These are phyloP conservation scores for Thymelicus lineola DNA, from an alignment of 2,888 invertebrate species.

Conservation along the genomic window DNA sequence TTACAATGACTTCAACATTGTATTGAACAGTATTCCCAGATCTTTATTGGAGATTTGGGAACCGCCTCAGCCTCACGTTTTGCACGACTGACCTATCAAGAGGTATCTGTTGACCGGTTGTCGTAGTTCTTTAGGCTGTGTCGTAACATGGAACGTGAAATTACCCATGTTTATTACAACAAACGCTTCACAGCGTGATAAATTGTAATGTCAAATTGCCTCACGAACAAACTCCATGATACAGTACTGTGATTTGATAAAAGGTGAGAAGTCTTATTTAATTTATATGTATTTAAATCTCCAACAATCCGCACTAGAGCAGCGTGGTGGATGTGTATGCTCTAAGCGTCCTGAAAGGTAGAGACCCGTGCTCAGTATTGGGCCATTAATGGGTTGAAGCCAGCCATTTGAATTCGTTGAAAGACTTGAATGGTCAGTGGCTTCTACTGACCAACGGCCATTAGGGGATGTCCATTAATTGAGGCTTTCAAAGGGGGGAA, in stretches of 20 bases:
- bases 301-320: no score
- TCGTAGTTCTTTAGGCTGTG: background rate
- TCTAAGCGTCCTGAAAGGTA: no score
- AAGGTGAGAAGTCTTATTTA: background rate
- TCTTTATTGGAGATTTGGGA: background rate
- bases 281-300: background rate
- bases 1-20: no score
- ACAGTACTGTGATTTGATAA: conserved; percentile 3
- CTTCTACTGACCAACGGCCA: no score
- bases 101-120: background rate
- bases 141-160: conserved; percentile 23
- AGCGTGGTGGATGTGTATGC: no score
- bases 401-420: no score
- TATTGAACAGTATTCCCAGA: background rate
- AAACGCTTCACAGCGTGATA: conserved; percentile 20
- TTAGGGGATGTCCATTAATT: no score
- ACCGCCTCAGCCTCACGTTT: background rate
- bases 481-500: no score
- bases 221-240: conserved; percentile 15
- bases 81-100: background rate
- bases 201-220: conserved; percentile 23
- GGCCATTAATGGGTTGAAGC: no score
- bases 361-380: no score
- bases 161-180: conserved; percentile 34
- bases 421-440: no score